Evolutionary conservation across 2,888 invertebrate species (phyloP), one percentile per base, ranked within the genome.

Genomic region (Drosophila leonis): DNA sequence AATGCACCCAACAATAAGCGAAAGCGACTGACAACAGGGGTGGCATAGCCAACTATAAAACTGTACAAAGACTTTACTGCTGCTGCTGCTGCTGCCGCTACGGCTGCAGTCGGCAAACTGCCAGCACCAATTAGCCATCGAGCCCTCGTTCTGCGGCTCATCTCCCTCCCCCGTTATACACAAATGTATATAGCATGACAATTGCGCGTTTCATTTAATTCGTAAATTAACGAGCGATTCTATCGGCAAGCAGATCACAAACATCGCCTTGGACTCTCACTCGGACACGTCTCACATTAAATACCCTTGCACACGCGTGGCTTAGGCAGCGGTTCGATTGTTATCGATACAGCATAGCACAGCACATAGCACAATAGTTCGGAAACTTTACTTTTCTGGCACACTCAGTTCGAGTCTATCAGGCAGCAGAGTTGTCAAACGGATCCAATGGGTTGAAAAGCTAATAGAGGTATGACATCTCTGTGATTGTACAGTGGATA

Each of bases 1-100:
- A 83, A 79, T 82, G 79, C 75, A 82, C 79, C 80, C 79, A 68
- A 62, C 71, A 71, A 82, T 62, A 68, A 80, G 71, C 61, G 71
- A 71, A 82, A 75, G 64, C 76, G 80, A 77, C 49, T 52, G 44
- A 57, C 66, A 82, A 54, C 44, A 56, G 33, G 51, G 67, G 48
- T 60, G 65, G 62, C 59, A 59, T 33, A 33, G 46, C 51, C 71
- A 72, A 71, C 39, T 33, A 37, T 44, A 39, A 71, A 52, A 57
- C 44, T 27, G 44, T 57, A 42, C 37, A 13, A 46, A 59, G 57
- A 37, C 41, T 41, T 18, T 37, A 24, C 60, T 49, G 35, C 41
- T 29, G 37, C 68, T 37, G 15, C 29, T 13, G 35, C 42, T 46
- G 39, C 37, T 44, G 54, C 55, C 15, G 37, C 35, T 52, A 60